phyloP scores from a whole-genome alignment of 2,888 invertebrate species.

The Ophraella communa region DNA sequence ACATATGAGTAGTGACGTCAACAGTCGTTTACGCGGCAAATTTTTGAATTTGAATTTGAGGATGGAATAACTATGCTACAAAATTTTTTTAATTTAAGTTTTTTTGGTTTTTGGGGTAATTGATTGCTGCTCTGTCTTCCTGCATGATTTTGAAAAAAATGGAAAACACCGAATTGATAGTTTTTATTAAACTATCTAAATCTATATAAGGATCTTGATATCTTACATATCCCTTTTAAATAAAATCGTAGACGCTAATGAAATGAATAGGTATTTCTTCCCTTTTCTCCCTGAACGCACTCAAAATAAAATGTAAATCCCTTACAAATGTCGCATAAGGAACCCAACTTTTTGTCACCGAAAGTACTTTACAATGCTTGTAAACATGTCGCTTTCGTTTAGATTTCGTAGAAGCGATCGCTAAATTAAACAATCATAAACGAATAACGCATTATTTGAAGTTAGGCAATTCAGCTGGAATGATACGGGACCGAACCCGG shows the following conservation, averaged over 20 bases:
- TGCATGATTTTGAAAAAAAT: too few relatives aligned
- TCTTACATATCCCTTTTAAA: too few relatives aligned
- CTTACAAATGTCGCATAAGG: conserved; percentile 47
- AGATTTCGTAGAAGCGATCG: conserved; percentile 42
- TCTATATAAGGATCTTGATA: too few relatives aligned
- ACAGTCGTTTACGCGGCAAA: too few relatives aligned
- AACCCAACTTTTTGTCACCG: conserved; percentile 47
- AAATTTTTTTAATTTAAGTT: too few relatives aligned
- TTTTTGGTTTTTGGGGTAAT: too few relatives aligned
- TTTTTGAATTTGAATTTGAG: too few relatives aligned
- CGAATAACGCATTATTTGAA: conserved; percentile 45
- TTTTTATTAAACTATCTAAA: too few relatives aligned
- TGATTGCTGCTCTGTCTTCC: too few relatives aligned
- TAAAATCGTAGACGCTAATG: neutral
- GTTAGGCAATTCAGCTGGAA: conserved; percentile 42
- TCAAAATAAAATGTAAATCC: conserved; percentile 35
- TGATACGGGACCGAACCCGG: conserved; percentile 33
- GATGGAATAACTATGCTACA: too few relatives aligned
- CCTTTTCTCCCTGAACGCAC: conserved; percentile 19
- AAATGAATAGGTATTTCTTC: conserved; percentile 7
- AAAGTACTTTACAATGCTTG: conserved; percentile 50
- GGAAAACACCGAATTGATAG: too few relatives aligned
- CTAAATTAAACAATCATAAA: conserved; percentile 56
- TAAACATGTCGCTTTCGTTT: conserved; percentile 48
- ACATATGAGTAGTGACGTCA: too few relatives aligned